Percentiles rank a stretch among this genome's conserved stretches.
Evolutionary conservation across 2,113 vertebrate genomes (phyloP).

Genomic region (Phalacrocorax aristotelis): DNA sequence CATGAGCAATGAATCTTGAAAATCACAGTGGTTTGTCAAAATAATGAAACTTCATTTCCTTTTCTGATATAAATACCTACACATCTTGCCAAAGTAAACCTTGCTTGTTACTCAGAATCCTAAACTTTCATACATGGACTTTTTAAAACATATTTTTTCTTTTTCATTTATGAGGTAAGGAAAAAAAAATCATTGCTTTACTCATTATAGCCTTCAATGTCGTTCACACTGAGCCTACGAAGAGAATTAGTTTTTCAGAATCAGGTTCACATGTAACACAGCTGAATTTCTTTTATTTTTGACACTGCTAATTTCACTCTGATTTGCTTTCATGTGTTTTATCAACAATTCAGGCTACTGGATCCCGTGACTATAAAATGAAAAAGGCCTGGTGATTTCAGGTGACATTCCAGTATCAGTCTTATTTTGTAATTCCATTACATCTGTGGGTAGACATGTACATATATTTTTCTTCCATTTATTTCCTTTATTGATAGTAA

Average conservation of each 20-base stretch:
- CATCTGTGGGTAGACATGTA: not conserved
- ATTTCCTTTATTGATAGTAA: not conserved
- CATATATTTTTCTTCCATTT: not conserved
- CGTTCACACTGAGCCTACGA: not conserved
- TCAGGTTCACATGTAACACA: not conserved
- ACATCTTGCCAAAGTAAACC: conserved; percentile 10
- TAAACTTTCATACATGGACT: not conserved
- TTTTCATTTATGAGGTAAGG: not conserved
- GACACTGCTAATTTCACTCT: not conserved
- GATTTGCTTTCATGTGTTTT: not conserved
- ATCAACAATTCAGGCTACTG: not conserved
- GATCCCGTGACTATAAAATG: not conserved
- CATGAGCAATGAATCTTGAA: conserved; percentile 41
- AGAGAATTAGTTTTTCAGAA: not conserved
- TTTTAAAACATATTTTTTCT: not conserved
- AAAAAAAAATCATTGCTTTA: not conserved
- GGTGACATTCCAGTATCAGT: not conserved
- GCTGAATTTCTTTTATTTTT: not conserved
- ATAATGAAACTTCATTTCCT: conserved; percentile 53
- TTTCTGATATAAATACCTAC: conserved; percentile 37
- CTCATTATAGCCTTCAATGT: not conserved
- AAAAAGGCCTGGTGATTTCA: not conserved
- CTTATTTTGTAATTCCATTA: not conserved
- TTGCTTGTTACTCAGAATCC: not conserved
- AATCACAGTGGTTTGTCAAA: conserved; percentile 36